Conservation (phyloP, 64 coral and sea anemone species). For the Pachyseris speciosa region DNA sequence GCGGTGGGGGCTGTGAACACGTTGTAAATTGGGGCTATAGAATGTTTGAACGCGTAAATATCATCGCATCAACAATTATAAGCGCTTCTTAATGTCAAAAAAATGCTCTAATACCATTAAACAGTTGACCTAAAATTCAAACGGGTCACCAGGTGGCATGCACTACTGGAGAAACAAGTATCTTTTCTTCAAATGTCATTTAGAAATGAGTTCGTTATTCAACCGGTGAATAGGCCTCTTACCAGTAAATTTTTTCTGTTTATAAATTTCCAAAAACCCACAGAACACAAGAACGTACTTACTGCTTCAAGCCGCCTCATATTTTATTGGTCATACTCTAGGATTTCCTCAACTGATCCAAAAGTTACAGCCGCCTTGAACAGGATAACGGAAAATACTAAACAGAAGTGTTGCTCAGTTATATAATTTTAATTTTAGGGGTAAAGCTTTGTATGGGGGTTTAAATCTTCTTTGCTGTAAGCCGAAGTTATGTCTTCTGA, state of each 20-base stretch:
- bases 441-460: no score
- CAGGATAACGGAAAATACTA: no score
- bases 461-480: no score
- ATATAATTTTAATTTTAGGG: no score
- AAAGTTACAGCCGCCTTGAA: no score
- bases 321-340: no score
- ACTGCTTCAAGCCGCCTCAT: no score
- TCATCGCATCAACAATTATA: neutral
- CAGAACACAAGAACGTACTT: no score
- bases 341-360: no score
- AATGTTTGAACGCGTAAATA: conserved; percentile 8
- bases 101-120: neutral
- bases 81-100: neutral
- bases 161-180: neutral
- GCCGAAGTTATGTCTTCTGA: no score
- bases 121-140: neutral
- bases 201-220: neutral
- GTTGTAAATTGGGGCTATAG: no score
- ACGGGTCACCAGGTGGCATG: neutral
- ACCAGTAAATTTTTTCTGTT: neutral
- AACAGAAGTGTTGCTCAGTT: no score
- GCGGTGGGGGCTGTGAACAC: neutral
- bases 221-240: neutral
- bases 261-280: neutral
- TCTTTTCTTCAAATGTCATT: neutral